Percentiles rank a stretch among this genome's conserved stretches.
These are phyloP conservation scores for Vannuccia rotundouncinata DNA, from an alignment of 2,888 invertebrate species.

Conservation along the genomic window DNA sequence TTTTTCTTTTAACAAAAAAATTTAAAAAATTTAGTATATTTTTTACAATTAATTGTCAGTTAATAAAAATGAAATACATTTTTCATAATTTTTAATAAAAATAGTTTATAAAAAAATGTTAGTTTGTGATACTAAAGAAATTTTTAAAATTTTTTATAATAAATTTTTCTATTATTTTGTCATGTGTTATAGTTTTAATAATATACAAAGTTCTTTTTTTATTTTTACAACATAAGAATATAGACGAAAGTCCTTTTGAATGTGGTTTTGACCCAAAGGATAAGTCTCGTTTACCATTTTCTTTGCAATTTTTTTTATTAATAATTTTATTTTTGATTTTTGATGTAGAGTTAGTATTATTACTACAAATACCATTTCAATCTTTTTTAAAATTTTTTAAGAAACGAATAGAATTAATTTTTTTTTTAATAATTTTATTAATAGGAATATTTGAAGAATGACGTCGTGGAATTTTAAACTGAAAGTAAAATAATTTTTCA, in stretches of 20 bases:
- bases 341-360: conserved; percentile 20
- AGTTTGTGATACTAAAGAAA: conserved; percentile 27
- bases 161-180: conserved; percentile 7
- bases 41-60: not conserved
- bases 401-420: conserved; percentile 22
- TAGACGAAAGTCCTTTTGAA: conserved; percentile 13
- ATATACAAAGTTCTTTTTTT: not conserved
- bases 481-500: conserved; percentile 22
- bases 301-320: conserved; percentile 21
- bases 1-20: not conserved
- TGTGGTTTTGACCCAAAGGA: conserved; percentile 24
- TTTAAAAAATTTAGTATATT: not conserved
- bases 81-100: not conserved
- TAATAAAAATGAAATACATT: not conserved
- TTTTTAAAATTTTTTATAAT: conserved; percentile 21
- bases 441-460: conserved; percentile 15
- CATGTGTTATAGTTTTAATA: not conserved
- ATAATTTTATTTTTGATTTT: conserved; percentile 24
- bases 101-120: conserved; percentile 16
- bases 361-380: conserved; percentile 14
- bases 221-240: not conserved
- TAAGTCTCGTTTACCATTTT: conserved; percentile 23
- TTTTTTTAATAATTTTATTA: conserved; percentile 22
- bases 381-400: conserved; percentile 3
- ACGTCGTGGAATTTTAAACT: conserved; percentile 18